phyloP scores from a whole-genome alignment of 2,113 vertebrate genomes.

The Machaerirhynchus nigripectus region DNA sequence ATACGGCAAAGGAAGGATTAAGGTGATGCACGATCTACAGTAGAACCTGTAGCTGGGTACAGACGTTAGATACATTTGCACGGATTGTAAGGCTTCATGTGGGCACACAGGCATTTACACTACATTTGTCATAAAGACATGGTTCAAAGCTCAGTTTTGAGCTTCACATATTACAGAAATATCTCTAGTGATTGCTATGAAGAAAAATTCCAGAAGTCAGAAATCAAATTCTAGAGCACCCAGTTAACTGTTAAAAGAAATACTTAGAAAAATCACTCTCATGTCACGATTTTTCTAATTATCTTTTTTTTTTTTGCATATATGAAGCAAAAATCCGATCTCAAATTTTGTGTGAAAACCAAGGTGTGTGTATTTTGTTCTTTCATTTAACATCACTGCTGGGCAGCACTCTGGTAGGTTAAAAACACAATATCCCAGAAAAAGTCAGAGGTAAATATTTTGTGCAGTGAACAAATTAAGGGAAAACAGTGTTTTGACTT shows the following conservation, averaged over 20 bases:
- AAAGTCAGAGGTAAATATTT: not conserved
- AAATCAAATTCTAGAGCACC: not conserved
- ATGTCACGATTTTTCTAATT: not conserved
- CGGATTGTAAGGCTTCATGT: not conserved
- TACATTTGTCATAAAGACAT: not conserved
- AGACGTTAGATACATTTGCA: not conserved
- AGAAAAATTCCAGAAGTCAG: not conserved
- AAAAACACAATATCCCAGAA: not conserved
- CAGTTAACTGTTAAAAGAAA: not conserved
- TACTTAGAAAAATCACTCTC: not conserved
- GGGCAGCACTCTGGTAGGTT: not conserved
- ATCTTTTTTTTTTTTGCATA: not conserved
- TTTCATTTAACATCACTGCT: not conserved
- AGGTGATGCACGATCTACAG: not conserved
- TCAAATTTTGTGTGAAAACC: not conserved
- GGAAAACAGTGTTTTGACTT: not conserved
- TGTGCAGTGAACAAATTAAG: not conserved
- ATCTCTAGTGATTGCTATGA: not conserved
- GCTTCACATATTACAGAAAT: not conserved
- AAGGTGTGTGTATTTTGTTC: not conserved
- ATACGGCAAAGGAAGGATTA: not conserved
- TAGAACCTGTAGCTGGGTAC: not conserved
- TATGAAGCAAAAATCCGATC: not conserved
- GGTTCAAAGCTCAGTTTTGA: not conserved
- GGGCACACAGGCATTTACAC: not conserved